A percentile compares a stretch with the other conserved stretches of the same genome.
Conservation (phyloP, 2,797 vertebrate genomes). For the Onychomys arenicola region DNA sequence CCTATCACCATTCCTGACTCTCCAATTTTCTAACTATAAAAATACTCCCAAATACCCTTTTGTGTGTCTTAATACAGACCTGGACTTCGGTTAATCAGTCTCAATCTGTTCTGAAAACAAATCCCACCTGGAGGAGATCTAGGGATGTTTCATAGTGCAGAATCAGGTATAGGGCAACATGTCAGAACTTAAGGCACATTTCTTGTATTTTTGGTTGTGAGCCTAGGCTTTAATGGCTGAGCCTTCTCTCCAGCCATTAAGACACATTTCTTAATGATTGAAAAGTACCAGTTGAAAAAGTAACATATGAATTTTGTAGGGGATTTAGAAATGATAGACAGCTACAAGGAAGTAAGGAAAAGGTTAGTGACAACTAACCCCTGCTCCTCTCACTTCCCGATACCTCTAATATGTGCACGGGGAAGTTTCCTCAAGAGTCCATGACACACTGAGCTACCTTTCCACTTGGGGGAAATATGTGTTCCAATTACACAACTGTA, state of each 20-base stretch:
- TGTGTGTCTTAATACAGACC: background rate
- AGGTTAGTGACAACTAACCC: background rate
- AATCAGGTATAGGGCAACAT: background rate
- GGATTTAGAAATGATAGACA: conserved; percentile 40
- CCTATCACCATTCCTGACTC: background rate
- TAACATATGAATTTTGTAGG: background rate
- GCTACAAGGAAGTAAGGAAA: background rate
- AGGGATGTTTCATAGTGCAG: background rate
- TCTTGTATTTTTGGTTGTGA: background rate
- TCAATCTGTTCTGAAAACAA: conserved; percentile 39
- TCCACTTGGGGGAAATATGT: background rate
- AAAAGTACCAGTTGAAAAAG: background rate
- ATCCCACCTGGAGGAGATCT: conserved; percentile 2
- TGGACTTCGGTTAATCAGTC: conserved; percentile 10
- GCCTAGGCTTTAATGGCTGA: background rate
- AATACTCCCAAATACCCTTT: background rate
- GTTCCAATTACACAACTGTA: conserved; percentile 1
- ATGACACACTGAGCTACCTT: background rate
- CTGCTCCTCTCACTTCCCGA: no score
- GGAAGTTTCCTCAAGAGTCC: background rate
- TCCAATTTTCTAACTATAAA: background rate
- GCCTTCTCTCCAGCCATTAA: background rate
- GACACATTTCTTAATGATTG: background rate
- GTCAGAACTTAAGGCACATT: background rate
- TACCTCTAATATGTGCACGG: background rate